phyloP scores from a whole-genome alignment of 2,113 vertebrate genomes.

The Astur gentilis region DNA sequence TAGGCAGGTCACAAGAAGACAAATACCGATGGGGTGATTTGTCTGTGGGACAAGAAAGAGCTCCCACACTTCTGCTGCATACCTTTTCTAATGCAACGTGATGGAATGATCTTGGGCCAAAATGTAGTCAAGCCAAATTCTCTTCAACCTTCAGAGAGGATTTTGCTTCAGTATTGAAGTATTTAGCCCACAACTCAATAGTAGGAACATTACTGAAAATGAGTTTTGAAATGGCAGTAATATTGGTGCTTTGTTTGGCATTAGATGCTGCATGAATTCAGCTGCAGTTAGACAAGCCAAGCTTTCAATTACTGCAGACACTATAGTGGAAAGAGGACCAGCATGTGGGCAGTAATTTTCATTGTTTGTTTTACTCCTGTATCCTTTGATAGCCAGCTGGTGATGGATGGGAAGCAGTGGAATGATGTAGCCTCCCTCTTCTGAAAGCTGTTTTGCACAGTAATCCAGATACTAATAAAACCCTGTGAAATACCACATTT shows the following conservation, averaged over 20 bases:
- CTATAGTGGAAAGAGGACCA: not conserved
- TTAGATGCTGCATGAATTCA: not conserved
- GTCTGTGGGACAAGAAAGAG: not conserved
- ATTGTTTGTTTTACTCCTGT: conserved; percentile 29
- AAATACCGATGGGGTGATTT: too few species aligned
- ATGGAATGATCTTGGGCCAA: not conserved
- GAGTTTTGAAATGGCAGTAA: not conserved
- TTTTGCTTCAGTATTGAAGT: not conserved
- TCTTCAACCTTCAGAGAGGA: not conserved
- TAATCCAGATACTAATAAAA: conserved; percentile 39
- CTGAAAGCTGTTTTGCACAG: not conserved
- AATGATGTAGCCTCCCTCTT: not conserved
- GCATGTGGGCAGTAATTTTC: conserved; percentile 42
- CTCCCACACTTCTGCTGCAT: not conserved
- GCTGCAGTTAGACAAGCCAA: not conserved
- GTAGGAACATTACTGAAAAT: not conserved
- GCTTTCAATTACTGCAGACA: not conserved
- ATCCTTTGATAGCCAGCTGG: conserved; percentile 27
- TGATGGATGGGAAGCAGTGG: conserved; percentile 3
- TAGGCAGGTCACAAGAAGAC: not conserved
- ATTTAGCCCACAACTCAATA: not conserved
- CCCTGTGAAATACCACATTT: not conserved
- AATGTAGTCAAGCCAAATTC: not conserved
- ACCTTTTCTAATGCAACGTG: not conserved
- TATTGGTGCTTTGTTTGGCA: not conserved